These are phyloP conservation scores for Esox niger DNA, from an alignment of 2,113 vertebrate genomes.

Conservation along the genomic window DNA sequence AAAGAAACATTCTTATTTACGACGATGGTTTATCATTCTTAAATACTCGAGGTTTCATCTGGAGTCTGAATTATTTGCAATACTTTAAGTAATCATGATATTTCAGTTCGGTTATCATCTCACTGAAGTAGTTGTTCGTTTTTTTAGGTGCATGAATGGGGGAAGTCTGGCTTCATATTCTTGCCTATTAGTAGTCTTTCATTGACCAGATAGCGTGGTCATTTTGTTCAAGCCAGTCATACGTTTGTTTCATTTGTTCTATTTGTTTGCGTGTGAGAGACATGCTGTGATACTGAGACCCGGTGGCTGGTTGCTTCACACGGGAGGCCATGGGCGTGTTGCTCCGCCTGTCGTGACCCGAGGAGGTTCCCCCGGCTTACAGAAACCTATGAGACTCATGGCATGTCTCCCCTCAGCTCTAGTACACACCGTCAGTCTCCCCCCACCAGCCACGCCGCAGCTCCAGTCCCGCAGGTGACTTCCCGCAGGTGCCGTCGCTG, in stretches of 20 bases:
- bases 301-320: conserved; percentile 18
- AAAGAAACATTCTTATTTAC: not conserved
- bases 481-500: not conserved
- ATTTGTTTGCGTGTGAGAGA: conserved; percentile 4
- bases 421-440: not conserved
- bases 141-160: too few relatives aligned
- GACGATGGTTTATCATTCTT: too few relatives aligned
- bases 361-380: conserved; percentile 38
- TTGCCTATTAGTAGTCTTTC: too few relatives aligned
- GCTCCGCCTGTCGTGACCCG: conserved; percentile 59
- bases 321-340: conserved; percentile 10
- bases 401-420: not conserved
- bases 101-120: not conserved
- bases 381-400: conserved; percentile 54
- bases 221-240: too few relatives aligned
- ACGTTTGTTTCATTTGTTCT: too few relatives aligned
- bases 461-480: too few relatives aligned
- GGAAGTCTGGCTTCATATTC: too few relatives aligned
- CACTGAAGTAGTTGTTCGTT: too few relatives aligned
- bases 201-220: too few relatives aligned
- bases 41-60: conserved; percentile 4
- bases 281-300: not conserved
- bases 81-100: not conserved
- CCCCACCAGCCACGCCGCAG: not conserved
- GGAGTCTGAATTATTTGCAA: not conserved